Conservation (phyloP, 2,888 invertebrate species). For the Conchocele bisecta region DNA sequence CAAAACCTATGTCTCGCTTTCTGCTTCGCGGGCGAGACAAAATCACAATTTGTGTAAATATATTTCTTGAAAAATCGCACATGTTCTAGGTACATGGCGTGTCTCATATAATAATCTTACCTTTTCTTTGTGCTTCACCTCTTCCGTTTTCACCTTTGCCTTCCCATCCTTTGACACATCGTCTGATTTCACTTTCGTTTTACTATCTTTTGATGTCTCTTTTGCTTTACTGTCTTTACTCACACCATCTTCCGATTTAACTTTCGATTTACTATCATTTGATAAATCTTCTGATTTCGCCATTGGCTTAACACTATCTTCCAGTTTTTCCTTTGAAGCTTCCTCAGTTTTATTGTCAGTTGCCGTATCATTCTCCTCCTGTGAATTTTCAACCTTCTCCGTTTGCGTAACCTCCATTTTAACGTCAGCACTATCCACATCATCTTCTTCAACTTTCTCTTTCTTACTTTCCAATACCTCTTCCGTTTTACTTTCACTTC, state of each 20-base stretch:
- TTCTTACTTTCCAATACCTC: constrained; percentile 69
- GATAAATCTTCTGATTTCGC: no score
- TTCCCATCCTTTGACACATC: no score
- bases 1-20: no score
- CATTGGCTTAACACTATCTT: no score
- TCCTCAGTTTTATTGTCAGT: background rate
- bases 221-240: constrained; percentile 3
- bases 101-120: background rate
- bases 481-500: constrained; percentile 38
- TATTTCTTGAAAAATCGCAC: no score
- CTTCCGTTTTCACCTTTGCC: background rate
- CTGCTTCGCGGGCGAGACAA: no score
- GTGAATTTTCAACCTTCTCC: constrained; percentile 1
- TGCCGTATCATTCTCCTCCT: constrained; percentile 7
- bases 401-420: constrained; percentile 11
- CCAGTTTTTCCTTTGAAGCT: no score
- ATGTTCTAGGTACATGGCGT: no score
- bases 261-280: background rate
- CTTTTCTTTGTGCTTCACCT: constrained; percentile 9
- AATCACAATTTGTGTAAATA: no score
- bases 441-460: constrained; percentile 34
- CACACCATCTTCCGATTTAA: background rate
- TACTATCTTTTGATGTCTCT: background rate
- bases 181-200: constrained; percentile 9
- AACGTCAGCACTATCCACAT: constrained; percentile 16